These are phyloP conservation scores for Caenorhabditis doughertyi DNA, from an alignment of 2,888 invertebrate species.

Conservation along the genomic window DNA sequence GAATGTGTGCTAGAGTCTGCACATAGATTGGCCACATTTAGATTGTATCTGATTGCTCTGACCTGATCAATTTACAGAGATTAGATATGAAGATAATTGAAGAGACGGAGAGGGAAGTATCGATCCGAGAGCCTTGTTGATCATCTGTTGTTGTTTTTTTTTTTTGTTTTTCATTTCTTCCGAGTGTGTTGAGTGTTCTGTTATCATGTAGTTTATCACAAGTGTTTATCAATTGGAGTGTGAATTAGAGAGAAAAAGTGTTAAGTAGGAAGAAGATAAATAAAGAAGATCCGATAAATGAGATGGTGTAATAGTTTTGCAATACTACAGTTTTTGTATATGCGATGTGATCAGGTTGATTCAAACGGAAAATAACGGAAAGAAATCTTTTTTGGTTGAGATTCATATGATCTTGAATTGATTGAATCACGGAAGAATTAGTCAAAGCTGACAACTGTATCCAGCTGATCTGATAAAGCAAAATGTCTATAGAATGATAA, in stretches of 20 bases:
- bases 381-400: too few relatives aligned
- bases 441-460: too few relatives aligned
- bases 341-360: background rate
- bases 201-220: slow-evolving; percentile 16
- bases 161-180: background rate
- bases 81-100: slow-evolving; percentile 12
- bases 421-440: too few relatives aligned
- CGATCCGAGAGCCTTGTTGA: slow-evolving; percentile 7
- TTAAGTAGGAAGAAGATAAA: slow-evolving; percentile 24
- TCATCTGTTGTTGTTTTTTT: slow-evolving; percentile 31
- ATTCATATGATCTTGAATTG: too few relatives aligned
- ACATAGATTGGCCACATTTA: background rate
- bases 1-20: slow-evolving; percentile 1
- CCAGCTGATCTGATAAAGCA: too few relatives aligned
- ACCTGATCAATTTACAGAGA: slow-evolving; percentile 1
- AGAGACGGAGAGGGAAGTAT: slow-evolving; percentile 21
- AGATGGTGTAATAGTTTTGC: slow-evolving; percentile 39
- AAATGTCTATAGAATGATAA: too few relatives aligned
- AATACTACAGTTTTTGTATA: slow-evolving; percentile 4
- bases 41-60: background rate
- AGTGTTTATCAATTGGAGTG: slow-evolving; percentile 17
- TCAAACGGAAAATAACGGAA: too few relatives aligned
- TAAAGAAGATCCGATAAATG: slow-evolving; percentile 28
- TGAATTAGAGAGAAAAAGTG: background rate
- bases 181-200: slow-evolving; percentile 12